Base-by-base conservation (phyloP, 2,113 vertebrate genomes). In the Polyodon spathula region DNA sequence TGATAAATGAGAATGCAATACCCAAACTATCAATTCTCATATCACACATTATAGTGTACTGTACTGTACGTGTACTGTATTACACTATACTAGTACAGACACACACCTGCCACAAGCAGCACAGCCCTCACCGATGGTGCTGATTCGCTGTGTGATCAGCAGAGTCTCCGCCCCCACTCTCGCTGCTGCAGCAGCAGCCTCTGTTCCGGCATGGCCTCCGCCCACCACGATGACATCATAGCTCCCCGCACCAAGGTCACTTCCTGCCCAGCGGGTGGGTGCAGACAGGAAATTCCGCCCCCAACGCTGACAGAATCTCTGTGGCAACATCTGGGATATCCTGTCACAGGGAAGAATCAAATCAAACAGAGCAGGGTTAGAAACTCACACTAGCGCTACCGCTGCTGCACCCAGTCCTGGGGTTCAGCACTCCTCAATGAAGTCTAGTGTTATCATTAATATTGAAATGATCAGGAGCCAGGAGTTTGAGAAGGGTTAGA, bases 181-280 rank as follows among this genome's bases (percentile, higher is more conserved):
- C 14, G 93, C 84, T 0, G 95, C 90, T 0, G 92, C 93, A 0
- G 93, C 85, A 0, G 92, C 94, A 0, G 94, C 93, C 71, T 96
- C 95, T 0, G 90, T 89, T 12, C 95, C 94, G 0, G 94, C 95
- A 0, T 97, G 94, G 12, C 95, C 95, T 0, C 95, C 95, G 0
- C 95, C 95, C 55, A 97, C 86, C 27, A 95, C 91, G 0, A 95
- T 77, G 67, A 95, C 94, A 15, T 95, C 90, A 73, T 89, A 97
- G 6, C 65, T 68, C 52, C 64, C 74, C 5, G 53, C 54, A 38
- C 69, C 46, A 6, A 71, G 10, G 17, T 71, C 70, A 63, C 75
- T 61, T 8, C 65, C 60, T n/a, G 16, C 43, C 57, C 73, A 73
- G 63, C 55, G 27, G 6, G n/a, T 65, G 37, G 71, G 63, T 46